Evolutionary conservation across 2,113 vertebrate genomes (phyloP), one percentile per base, ranked within the genome.

Genomic region (Athene cunicularia): DNA sequence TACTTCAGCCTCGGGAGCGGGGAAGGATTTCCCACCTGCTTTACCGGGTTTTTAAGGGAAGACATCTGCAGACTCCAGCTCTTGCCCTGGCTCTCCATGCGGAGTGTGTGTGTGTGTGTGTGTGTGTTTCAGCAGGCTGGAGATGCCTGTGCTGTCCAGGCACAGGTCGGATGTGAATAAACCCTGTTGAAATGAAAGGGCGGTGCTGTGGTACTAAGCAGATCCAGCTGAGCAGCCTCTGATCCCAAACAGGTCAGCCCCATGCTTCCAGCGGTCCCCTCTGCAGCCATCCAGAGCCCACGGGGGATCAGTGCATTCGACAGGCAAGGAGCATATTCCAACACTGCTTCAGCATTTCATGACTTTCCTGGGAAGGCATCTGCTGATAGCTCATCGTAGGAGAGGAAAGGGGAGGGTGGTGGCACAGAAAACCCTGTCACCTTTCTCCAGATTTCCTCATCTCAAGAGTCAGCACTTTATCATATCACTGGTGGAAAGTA

Each of bases 281-380:
- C 10, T 8, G 20, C 63, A 26, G 77, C 64, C 64, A 20, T 2
- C 15, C 80, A 12, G 56, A 71, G 71, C 66, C 77, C 3, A 0
- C 1, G 8, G 35, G 3, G 30, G 49, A 76, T 45, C 39, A 1
- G 0, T 1, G 32, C 2, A 0, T n/a, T 41, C 30, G 1, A 2
- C 2, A 24, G 43, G 37, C 55, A 93, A 81, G 47, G 50, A 86
- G 28, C 72, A 41, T 64, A 72, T 26, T 24, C 33, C 43, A 32
- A 27, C 64, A 4, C 21, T 18, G 14, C 24, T 45, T 21, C 0
- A 0, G 53, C 7, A 0, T 10, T 32, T 11, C 18, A 47, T 1
- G 2, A 60, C 52, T 67, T 55, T 79, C 41, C 85, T 9, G 33
- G 45, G 19, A 45, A 37, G 39, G 60, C 66, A 87, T 66, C 50